Evolutionary conservation across 1,140 invertebrate genomes (phyloP), one percentile per base, ranked within the genome.

Genomic region (Neuroterus valhalla): DNA sequence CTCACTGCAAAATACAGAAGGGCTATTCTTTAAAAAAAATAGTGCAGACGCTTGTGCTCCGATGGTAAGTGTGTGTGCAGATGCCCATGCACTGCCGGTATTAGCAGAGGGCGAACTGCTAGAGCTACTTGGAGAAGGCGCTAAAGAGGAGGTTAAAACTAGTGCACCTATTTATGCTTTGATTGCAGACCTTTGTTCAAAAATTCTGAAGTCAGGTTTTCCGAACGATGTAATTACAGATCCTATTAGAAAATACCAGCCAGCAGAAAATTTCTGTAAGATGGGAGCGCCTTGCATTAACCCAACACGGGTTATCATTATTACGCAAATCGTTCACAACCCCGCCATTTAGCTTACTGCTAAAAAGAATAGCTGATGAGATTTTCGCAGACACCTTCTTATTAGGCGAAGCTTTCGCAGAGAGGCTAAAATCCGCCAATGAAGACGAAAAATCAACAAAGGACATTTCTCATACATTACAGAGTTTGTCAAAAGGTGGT

Each of bases 351-450:
- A n/a, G 44, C 15, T 10, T 31, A 3, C 21, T 72, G 3, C 52
- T 71, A 17, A 69, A 72, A 67, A 71, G 31, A 6, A 62, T 76
- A 17, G 68, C 77, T 14, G 50, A 75, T 4, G 71, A 76, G 6
- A 71, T 52, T 2, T 11, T 42, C 17, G 31, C 68, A 3, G 68
- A 75, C 31, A 19, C 23, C 6, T 52, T 45, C 3, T 17, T 75
- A 44, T 78, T 75, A 38, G 77, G 73, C 2, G 46, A 72, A 38
- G 68, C 73, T 10, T 76, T 78, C 66, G 15, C 62, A 2, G 77
- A 79, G 42, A 69, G 71, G 19, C 21, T 79, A 1, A 79, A 75
- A 46, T 21, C 67, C 2, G 74, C 74, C 14, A 71, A 79, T 21
- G 66, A 72, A 1, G 55, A 74, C 6, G 71, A 78, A 48, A 78